phyloP scores from a whole-genome alignment of 1,140 invertebrate genomes.

The Adoxophyes honmai region DNA sequence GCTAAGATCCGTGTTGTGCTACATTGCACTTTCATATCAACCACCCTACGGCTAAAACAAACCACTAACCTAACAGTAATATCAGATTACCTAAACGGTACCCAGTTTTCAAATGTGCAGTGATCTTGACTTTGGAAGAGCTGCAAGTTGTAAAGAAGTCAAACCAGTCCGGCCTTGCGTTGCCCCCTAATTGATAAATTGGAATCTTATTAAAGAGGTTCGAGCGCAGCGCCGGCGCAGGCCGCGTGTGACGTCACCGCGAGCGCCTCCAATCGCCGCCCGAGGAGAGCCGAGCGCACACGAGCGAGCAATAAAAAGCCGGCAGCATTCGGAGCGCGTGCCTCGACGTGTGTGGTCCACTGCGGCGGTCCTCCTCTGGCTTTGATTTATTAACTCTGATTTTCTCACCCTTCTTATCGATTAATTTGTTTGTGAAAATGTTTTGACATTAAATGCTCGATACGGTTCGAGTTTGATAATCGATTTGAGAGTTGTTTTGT shows the following conservation, averaged over 20 bases:
- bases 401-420: constrained; percentile 52
- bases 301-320: constrained; percentile 67
- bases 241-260: constrained; percentile 54
- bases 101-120: constrained; percentile 30
- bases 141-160: constrained; percentile 65
- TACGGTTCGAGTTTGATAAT: too few species aligned
- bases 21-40: too few species aligned
- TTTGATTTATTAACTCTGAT: constrained; percentile 69
- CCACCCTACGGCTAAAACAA: too few species aligned
- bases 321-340: constrained; percentile 74
- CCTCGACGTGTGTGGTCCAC: constrained; percentile 75
- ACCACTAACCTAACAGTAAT: too few species aligned
- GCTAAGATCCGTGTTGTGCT: too few species aligned
- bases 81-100: too few species aligned
- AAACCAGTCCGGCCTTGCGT: constrained; percentile 69
- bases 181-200: constrained; percentile 83
- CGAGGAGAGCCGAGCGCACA: constrained; percentile 54
- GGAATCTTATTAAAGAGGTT: constrained; percentile 80
- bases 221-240: constrained; percentile 35
- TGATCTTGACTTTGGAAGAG: constrained; percentile 41
- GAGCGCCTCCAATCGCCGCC: constrained; percentile 54
- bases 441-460: constrained; percentile 7
- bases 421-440: constrained; percentile 22
- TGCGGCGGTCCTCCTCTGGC: constrained; percentile 60
- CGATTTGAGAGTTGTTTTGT: too few species aligned